phyloP scores from a whole-genome alignment of 2,113 vertebrate species.

The Pachycephala philippinensis region DNA sequence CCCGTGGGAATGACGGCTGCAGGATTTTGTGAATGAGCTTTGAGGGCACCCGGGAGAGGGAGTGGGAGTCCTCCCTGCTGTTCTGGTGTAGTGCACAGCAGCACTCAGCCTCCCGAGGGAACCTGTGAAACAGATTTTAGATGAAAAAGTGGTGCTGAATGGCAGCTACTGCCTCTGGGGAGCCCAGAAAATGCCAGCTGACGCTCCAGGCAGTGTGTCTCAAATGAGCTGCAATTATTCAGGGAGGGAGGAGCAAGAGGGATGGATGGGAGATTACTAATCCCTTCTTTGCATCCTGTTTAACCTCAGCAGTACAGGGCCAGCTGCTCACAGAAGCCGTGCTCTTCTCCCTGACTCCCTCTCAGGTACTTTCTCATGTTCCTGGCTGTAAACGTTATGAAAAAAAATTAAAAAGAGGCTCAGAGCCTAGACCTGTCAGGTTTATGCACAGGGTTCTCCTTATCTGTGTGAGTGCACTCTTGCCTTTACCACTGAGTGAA shows the following conservation, averaged over 20 bases:
- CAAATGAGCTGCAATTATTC: not conserved
- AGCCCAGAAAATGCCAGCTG: not conserved
- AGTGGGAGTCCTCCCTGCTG: not conserved
- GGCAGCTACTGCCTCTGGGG: not conserved
- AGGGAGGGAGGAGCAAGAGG: not conserved
- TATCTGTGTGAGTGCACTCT: not conserved
- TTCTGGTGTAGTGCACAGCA: not conserved
- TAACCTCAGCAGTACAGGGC: not conserved
- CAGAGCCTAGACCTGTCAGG: not conserved
- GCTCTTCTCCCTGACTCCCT: not conserved
- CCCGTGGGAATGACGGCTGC: rapidly evolving
- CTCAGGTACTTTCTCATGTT: not conserved
- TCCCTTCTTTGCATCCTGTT: not conserved
- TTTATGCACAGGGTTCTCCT: not conserved
- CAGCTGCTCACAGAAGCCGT: not conserved
- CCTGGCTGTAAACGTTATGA: not conserved
- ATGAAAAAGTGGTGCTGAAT: not conserved
- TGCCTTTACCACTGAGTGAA: not conserved
- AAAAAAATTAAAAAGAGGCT: not conserved
- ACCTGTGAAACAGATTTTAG: not conserved
- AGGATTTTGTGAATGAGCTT: not conserved
- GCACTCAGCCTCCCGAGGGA: not conserved
- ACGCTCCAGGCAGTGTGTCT: not conserved
- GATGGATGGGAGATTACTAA: not conserved
- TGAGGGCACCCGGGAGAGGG: not conserved